These are phyloP conservation scores for Arrhamphus sclerolepis DNA, from an alignment of 2,797 vertebrate species.

Conservation along the genomic window DNA sequence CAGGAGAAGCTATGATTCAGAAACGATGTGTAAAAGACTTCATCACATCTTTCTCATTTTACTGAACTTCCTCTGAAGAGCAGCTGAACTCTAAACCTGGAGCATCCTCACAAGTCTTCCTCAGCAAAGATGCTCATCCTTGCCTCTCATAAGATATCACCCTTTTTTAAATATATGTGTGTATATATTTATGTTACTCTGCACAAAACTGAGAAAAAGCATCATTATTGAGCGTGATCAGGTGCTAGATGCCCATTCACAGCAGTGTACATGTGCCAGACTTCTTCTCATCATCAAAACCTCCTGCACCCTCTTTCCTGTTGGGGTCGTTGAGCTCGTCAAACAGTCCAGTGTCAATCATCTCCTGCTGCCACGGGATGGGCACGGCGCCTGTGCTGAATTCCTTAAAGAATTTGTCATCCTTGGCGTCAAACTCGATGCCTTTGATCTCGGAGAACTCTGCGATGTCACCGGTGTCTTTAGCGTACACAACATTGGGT, in stretches of 20 bases:
- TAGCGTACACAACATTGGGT: constrained; percentile 93
- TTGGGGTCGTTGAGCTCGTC: constrained; percentile 91
- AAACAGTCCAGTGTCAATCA: constrained; percentile 90
- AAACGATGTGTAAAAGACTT: constrained; percentile 30
- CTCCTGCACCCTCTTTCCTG: constrained; percentile 77
- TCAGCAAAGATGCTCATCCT: constrained; percentile 30
- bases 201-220: constrained; percentile 40
- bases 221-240: constrained; percentile 21
- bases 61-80: constrained; percentile 31
- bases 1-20: constrained; percentile 41
- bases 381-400: constrained; percentile 89
- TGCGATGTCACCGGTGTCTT: constrained; percentile 89
- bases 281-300: constrained; percentile 78
- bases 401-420: constrained; percentile 90
- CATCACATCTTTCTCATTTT: constrained; percentile 32
- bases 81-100: constrained; percentile 40
- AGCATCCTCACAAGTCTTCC: constrained; percentile 27
- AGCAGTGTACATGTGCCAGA: constrained; percentile 90
- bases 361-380: constrained; percentile 90
- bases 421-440: constrained; percentile 89
- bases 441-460: constrained; percentile 93
- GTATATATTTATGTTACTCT: constrained; percentile 27
- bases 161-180: constrained; percentile 15
- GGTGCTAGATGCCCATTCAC: constrained; percentile 67
- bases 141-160: constrained; percentile 33